Evolutionary conservation across 2,113 vertebrate species (phyloP).

Genomic region (Phodopus roborovskii): DNA sequence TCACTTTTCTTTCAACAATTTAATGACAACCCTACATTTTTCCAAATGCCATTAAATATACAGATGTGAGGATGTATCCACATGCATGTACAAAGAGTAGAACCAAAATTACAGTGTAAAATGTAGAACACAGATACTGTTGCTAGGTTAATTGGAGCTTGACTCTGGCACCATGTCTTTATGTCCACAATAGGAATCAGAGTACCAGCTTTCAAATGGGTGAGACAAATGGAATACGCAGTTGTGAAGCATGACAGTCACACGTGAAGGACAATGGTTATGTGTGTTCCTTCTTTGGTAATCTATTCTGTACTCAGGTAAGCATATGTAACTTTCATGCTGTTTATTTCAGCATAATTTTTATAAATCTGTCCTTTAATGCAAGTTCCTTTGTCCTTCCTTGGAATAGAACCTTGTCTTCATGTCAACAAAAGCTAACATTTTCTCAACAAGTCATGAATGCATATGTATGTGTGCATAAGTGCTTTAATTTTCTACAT

Average conservation of each 20-base stretch:
- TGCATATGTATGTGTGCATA: background rate
- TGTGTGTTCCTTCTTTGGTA: background rate
- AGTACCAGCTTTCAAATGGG: fast-evolving
- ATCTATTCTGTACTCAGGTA: background rate
- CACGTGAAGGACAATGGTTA: fast-evolving
- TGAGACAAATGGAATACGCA: no score
- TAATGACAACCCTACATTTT: background rate
- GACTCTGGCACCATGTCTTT: background rate
- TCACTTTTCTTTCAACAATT: background rate
- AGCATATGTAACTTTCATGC: background rate
- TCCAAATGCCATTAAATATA: background rate
- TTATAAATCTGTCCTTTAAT: background rate
- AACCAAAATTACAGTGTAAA: background rate
- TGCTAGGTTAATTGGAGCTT: background rate
- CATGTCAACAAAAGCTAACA: background rate
- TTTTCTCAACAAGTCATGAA: background rate
- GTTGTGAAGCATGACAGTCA: fast-evolving
- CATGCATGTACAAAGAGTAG: background rate
- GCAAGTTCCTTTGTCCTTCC: background rate
- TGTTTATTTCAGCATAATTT: background rate
- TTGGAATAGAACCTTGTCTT: background rate
- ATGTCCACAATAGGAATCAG: background rate
- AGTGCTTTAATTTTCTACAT: background rate
- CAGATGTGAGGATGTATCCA: background rate
- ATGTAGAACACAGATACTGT: background rate